Evolutionary conservation across 2,113 vertebrate species (phyloP).

Genomic region (Pluvialis apricaria): DNA sequence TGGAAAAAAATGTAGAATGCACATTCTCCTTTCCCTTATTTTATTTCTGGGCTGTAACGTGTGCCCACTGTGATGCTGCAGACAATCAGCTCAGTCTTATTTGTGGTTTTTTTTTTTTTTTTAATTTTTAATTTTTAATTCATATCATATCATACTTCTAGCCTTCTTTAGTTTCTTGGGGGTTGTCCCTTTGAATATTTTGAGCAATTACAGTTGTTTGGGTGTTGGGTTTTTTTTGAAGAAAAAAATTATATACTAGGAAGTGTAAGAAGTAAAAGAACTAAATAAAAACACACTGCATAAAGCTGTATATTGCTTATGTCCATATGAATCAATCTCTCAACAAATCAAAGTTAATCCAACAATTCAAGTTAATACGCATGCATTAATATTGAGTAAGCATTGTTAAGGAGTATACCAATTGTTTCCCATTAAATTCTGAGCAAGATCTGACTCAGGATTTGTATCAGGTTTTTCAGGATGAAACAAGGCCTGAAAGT

Average conservation of each 20-base stretch:
- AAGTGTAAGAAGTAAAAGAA: not conserved
- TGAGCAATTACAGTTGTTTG: not conserved
- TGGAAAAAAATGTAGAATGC: not conserved
- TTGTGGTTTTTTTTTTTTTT: not conserved
- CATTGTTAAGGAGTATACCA: not conserved
- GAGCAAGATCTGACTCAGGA: not conserved
- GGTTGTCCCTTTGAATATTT: not conserved
- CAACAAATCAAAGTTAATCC: not conserved
- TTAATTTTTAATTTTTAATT: not conserved
- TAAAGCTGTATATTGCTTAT: not conserved
- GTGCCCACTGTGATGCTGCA: not conserved
- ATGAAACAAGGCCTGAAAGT: not conserved
- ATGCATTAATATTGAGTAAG: not conserved
- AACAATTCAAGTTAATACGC: not conserved
- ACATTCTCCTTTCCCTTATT: not conserved
- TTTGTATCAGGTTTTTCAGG: not conserved
- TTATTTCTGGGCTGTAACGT: not conserved
- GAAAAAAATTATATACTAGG: not conserved
- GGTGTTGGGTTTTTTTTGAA: not conserved
- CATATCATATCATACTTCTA: not conserved
- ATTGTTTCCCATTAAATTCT: not conserved
- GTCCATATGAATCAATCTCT: not conserved
- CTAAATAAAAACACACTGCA: not conserved
- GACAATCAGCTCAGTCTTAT: not conserved
- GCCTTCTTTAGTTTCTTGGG: not conserved